Base-by-base conservation (phyloP, 1,140 invertebrate species). In the Nebria ingens region DNA sequence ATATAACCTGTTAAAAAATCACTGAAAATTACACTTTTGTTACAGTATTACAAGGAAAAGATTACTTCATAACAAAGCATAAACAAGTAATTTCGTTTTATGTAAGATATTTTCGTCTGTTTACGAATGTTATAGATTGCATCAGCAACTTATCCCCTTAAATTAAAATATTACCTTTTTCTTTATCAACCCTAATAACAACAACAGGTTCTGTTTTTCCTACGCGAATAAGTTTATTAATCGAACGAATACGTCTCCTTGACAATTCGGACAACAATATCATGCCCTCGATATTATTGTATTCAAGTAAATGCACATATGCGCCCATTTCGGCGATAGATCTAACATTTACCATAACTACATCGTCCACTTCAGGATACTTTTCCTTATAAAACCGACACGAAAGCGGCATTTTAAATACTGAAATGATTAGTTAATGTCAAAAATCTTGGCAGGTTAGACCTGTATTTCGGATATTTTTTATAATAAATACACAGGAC, bases 301-400 rank as follows among this genome's bases (percentile, higher is more conserved):
- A 99, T 75, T 99, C 97, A 52, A 98, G 74, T 51, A 99, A 75
- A 71, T 97, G 89, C 2, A 98, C 97, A 73, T 99, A 99, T 2
- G 97, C 97, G 57, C 97, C 97, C 96, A 99, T 99, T 76, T 99
- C 96, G 25, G 95, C 96, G 64, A 99, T 99, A 60, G 91, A 92
- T 13, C 92, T 80, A 1, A 99, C 97, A 71, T 97, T 99, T 2
- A 98, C 97, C 94, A 99, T 97, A 11, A 99, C 97, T 22, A 99
- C 95, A 84, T 99, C 97, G 65, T 99, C 97, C 23, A 97, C 83
- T 71, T 99, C 96, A 0, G 97, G 97, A 76, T 97, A 99, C 67
- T 91, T 93, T 73, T 98, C 89, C 64, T 91, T 86, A 70, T 99
- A 99, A 83, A 94, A 99, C 67, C 97, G 81, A 86, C 97, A 99